Percentiles rank a stretch among this genome's conserved stretches.
phyloP scores from a whole-genome alignment of 1,140 invertebrate species.

The Tachypleus tridentatus region DNA sequence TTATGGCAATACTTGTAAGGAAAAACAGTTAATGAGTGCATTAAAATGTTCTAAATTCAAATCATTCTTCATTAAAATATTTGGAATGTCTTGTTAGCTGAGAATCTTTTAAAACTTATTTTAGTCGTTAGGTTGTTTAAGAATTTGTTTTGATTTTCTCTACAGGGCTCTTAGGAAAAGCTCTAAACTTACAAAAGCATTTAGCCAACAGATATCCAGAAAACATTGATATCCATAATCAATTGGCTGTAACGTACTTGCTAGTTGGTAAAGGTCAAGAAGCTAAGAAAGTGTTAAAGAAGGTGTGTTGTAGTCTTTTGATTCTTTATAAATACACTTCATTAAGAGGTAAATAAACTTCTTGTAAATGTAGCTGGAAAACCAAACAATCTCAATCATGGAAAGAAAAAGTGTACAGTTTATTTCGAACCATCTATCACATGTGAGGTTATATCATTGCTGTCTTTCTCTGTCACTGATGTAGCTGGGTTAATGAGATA shows the following conservation, averaged over 20 bases:
- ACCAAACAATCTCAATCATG: not conserved
- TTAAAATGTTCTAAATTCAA: no score
- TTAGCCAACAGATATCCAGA: conserved; percentile 57
- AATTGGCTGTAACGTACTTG: conserved; percentile 61
- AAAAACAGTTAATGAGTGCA: no score
- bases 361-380: not conserved
- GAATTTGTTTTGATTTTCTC: not conserved
- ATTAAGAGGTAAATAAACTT: not conserved
- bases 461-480: no score
- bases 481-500: no score
- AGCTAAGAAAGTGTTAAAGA: conserved; percentile 49
- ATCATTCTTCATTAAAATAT: not conserved
- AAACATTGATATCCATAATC: conserved; percentile 48
- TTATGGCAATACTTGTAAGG: no score
- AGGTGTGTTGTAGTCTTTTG: conserved; percentile 34
- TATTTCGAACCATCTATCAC: not conserved
- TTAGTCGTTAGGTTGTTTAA: not conserved
- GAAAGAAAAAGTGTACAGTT: not conserved
- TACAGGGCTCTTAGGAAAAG: conserved; percentile 50
- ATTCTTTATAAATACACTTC: not conserved
- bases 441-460: no score
- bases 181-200: conserved; percentile 49
- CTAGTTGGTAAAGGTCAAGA: conserved; percentile 56
- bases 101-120: conserved; percentile 11
- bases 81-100: not conserved